Percentiles rank a stretch among this genome's conserved stretches.
phyloP scores from a whole-genome alignment of 2,113 vertebrate species.

The Lathamus discolor region DNA sequence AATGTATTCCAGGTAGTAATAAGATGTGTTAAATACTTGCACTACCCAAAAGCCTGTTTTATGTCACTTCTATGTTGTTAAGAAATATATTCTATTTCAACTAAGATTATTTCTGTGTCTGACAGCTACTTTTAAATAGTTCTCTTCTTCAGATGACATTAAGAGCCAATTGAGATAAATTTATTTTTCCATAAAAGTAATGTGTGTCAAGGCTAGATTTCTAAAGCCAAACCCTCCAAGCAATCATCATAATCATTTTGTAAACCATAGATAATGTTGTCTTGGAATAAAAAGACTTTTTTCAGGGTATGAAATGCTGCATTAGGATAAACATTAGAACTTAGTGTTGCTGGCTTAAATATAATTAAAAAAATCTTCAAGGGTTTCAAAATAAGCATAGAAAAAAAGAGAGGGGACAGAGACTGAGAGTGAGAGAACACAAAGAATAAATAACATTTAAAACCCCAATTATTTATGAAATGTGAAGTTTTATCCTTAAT shows the following conservation, averaged over 20 bases:
- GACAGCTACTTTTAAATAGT: conserved; percentile 54
- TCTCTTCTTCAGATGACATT: conserved; percentile 43
- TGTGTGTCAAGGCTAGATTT: conserved; percentile 33
- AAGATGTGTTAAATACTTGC: neutral
- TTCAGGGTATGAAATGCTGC: conserved; percentile 19
- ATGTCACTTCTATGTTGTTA: neutral
- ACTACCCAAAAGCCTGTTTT: conserved; percentile 3
- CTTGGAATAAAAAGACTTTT: conserved; percentile 3
- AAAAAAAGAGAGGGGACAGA: neutral
- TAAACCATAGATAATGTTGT: conserved; percentile 25
- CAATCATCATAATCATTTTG: conserved; percentile 26
- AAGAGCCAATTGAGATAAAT: conserved; percentile 54
- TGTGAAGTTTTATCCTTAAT: neutral
- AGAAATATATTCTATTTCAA: conserved; percentile 32
- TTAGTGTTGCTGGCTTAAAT: neutral
- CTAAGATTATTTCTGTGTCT: conserved; percentile 30
- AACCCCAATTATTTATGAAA: neutral
- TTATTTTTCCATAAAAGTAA: conserved; percentile 56
- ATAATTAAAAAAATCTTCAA: neutral
- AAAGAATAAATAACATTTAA: neutral
- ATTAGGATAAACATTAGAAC: conserved; percentile 48
- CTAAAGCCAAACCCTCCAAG: conserved; percentile 20
- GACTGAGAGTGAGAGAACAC: neutral
- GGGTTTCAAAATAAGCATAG: neutral
- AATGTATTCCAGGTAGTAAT: neutral